Conservation (phyloP, 2,888 invertebrate genomes). For the Pyrocoelia pectoralis region DNA sequence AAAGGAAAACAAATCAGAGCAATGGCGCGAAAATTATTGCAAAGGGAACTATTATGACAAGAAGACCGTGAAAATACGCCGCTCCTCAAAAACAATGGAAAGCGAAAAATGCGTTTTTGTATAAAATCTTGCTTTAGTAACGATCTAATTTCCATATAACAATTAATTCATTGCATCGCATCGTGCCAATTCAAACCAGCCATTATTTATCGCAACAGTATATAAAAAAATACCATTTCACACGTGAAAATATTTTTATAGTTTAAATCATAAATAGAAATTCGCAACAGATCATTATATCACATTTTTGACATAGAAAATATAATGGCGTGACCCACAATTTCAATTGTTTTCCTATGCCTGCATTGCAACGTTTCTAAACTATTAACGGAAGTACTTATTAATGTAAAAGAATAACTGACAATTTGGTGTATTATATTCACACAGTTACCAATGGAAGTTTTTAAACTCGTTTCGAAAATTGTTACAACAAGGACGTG, state of each 20-base stretch:
- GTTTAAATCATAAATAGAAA: constrained; percentile 6
- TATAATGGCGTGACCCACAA: constrained; percentile 12
- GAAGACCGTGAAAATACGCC: no score
- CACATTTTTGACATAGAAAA: constrained; percentile 8
- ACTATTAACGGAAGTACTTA: constrained; percentile 12
- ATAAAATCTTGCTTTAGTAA: no score
- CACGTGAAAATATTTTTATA: constrained; percentile 14
- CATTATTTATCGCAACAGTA: no score
- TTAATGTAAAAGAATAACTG: constrained; percentile 6
- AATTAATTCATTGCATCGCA: no score
- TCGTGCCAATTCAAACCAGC: no score
- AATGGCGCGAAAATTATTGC: no score
- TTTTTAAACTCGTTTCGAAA: constrained; percentile 3
- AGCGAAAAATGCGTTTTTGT: no score
- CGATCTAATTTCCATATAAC: no score
- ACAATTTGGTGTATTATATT: constrained; percentile 10
- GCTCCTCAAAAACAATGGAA: no score
- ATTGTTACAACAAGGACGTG: background rate
- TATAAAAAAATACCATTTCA: background rate
- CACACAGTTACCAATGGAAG: constrained; percentile 1
- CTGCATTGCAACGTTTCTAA: constrained; percentile 14
- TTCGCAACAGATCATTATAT: constrained; percentile 12
- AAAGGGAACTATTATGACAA: no score
- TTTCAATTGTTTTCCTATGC: constrained; percentile 14
- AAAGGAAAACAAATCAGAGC: no score